Percentiles rank a stretch among this genome's conserved stretches.
Conservation (phyloP, 2,797 vertebrate genomes). For the Cyclopterus lumpus region DNA sequence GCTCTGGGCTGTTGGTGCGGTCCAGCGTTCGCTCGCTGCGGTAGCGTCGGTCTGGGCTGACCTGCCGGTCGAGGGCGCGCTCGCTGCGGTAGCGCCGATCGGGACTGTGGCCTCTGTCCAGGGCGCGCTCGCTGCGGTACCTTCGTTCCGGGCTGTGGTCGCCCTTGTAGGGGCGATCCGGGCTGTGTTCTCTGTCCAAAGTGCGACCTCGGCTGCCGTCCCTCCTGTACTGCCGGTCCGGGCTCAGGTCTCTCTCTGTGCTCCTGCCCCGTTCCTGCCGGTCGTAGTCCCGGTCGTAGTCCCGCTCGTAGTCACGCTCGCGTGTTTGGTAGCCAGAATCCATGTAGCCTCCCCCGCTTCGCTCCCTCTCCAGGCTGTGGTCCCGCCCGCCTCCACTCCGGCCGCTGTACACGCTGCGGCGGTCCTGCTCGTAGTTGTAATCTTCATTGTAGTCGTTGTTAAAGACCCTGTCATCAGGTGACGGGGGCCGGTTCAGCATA, state of each 20-base stretch:
- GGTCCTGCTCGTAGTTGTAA: conserved; percentile 87
- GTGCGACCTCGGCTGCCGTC: conserved; percentile 83
- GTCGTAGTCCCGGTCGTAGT: conserved; percentile 58
- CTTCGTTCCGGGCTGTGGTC: conserved; percentile 74
- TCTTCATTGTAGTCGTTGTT: conserved; percentile 88
- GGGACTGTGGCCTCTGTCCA: conserved; percentile 86
- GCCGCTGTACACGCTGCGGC: conserved; percentile 85
- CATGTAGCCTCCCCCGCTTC: conserved; percentile 63
- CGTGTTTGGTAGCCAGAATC: conserved; percentile 78
- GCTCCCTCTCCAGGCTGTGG: conserved; percentile 77
- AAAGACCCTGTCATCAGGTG: conserved; percentile 87
- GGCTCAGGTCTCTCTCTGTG: conserved; percentile 83
- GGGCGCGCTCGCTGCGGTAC: conserved; percentile 74
- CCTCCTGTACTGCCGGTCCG: conserved; percentile 81
- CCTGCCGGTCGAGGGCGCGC: conserved; percentile 66
- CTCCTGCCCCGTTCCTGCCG: conserved; percentile 81
- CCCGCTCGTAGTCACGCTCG: conserved; percentile 69
- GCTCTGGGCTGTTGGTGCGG: conserved; percentile 79
- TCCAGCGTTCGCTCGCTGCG: conserved; percentile 78
- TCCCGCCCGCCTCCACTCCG: conserved; percentile 84
- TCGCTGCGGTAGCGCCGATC: conserved; percentile 84
- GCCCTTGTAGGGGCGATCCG: conserved; percentile 66
- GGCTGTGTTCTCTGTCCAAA: conserved; percentile 75
- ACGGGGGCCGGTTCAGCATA: conserved; percentile 80
- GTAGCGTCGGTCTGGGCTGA: conserved; percentile 75